Evolutionary conservation across 2,797 vertebrate species (phyloP), one percentile per base, ranked within the genome.

Genomic region (Nyctalus aviator): DNA sequence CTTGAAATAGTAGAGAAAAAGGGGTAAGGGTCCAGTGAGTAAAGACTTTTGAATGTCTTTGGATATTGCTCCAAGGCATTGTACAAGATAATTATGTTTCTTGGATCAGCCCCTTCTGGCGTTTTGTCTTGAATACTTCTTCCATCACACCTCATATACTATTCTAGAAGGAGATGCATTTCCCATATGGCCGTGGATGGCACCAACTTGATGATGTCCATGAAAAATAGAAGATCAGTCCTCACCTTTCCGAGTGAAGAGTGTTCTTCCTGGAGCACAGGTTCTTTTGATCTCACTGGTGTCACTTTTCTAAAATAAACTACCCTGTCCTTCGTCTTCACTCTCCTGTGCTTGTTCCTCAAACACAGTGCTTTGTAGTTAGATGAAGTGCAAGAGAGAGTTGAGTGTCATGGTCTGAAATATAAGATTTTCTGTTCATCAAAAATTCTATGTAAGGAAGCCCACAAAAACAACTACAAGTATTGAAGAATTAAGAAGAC

Each of bases 261-360:
- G 44, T 90, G 77, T 37, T 55, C 17, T 92, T 91, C 44, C 72
- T 88, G 66, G 59, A 71, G 37, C 37, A 81, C 1, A 30, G 25
- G 44, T 72, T 88, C 94, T 88, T 97, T 93, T 88, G n/a, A 90
- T 96, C 79, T 91, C 32, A 71, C 27, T 91, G 81, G 77, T 91
- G 48, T 68, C 50, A 48, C 21, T 93, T 66, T 69, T 85, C 32
- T 90, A 55, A 95, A 89, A 62, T 88, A 92, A 86, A 44, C 57
- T 17, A 69, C 25, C 35, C 53, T 72, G 68, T 79, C 27, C 17
- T 94, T 85, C 68, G 25, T 84, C 53, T 93, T 81, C 59, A 77
- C 3, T 83, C 81, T 75, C 48, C 44, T 68, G 62, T 9, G 25
- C 53, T 76, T 20, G 50, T 53, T 92, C 68, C 27, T 84, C 75